These are phyloP conservation scores for Embidobia sp. DNA, from an alignment of 2,888 invertebrate genomes.

Conservation along the genomic window DNA sequence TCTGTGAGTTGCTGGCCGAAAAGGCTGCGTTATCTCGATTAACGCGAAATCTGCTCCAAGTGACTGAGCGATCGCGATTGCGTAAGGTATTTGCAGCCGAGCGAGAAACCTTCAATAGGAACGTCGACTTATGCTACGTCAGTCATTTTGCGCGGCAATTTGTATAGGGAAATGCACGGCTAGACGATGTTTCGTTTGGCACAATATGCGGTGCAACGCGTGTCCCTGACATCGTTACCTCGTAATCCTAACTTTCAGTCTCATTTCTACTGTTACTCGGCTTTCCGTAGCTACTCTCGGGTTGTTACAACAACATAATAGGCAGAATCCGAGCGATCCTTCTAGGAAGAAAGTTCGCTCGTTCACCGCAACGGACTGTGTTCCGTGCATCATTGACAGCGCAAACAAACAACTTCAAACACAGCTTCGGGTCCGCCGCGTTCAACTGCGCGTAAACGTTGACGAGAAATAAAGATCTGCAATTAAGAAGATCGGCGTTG, in stretches of 20 bases:
- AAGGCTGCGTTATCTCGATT: constrained; percentile 7
- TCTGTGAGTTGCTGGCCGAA: too few relatives aligned
- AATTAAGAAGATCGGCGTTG: too few relatives aligned
- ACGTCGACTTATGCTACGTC: constrained; percentile 44
- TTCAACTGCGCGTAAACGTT: too few relatives aligned
- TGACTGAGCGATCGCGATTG: constrained; percentile 17
- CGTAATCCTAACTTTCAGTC: constrained; percentile 78
- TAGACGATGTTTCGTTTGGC: constrained; percentile 21
- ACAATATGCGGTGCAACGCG: constrained; percentile 7
- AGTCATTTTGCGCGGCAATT: constrained; percentile 48
- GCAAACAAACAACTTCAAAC: too few relatives aligned
- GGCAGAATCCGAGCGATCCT: too few relatives aligned
- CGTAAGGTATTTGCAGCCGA: constrained; percentile 34
- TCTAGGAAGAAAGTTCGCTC: too few relatives aligned
- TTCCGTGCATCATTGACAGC: too few relatives aligned
- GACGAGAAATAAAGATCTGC: too few relatives aligned
- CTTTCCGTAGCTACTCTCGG: too few relatives aligned
- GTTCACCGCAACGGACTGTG: too few relatives aligned
- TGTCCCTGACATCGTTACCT: constrained; percentile 79
- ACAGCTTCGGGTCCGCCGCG: too few relatives aligned
- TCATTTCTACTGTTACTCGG: constrained; percentile 75
- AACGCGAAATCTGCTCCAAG: background rate
- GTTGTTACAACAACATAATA: too few relatives aligned
- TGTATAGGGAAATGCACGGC: constrained; percentile 65
- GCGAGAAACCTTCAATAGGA: constrained; percentile 48